A percentile compares a stretch with the other conserved stretches of the same genome.
phyloP scores from a whole-genome alignment of 2,113 vertebrate species.

The Channa maculata region DNA sequence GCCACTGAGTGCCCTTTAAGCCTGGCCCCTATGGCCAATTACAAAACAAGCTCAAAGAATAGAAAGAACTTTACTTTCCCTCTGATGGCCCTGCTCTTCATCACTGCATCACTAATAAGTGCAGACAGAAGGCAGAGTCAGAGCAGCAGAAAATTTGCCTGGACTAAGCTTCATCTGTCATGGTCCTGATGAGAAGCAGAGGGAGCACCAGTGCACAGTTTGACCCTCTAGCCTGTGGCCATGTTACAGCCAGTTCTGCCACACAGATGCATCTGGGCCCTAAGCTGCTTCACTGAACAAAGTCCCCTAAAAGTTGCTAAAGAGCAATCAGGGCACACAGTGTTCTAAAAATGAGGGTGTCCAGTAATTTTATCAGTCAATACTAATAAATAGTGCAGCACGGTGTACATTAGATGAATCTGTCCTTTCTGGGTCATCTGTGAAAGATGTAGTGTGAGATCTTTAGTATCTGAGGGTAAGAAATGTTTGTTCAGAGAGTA shows the following conservation, averaged over 20 bases:
- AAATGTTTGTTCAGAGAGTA: too few species aligned
- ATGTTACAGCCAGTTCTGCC: slow-evolving; percentile 44
- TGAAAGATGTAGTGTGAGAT: too few species aligned
- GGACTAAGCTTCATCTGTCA: slow-evolving; percentile 80
- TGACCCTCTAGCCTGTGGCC: slow-evolving; percentile 56
- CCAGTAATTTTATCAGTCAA: too few species aligned
- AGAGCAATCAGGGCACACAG: slow-evolving; percentile 19
- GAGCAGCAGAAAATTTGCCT: slow-evolving; percentile 82
- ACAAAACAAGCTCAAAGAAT: slow-evolving; percentile 55
- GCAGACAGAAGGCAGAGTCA: slow-evolving; percentile 79
- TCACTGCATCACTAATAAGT: slow-evolving; percentile 66
- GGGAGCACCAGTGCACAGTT: slow-evolving; percentile 66
- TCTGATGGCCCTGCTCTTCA: slow-evolving; percentile 62
- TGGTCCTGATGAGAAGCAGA: slow-evolving; percentile 69
- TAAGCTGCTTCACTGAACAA: slow-evolving; percentile 71
- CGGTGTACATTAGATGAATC: too few species aligned
- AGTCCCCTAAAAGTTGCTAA: slow-evolving; percentile 64
- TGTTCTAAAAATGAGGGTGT: background rate
- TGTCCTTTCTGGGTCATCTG: too few species aligned
- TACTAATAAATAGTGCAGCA: too few species aligned
- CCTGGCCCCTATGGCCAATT: slow-evolving; percentile 22
- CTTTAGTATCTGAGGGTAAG: too few species aligned
- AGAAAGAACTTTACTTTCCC: slow-evolving; percentile 55
- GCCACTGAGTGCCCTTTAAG: slow-evolving; percentile 41
- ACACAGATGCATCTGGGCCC: slow-evolving; percentile 54